Base-by-base conservation (phyloP, 2,888 invertebrate genomes). In the Lysandra coridon region DNA sequence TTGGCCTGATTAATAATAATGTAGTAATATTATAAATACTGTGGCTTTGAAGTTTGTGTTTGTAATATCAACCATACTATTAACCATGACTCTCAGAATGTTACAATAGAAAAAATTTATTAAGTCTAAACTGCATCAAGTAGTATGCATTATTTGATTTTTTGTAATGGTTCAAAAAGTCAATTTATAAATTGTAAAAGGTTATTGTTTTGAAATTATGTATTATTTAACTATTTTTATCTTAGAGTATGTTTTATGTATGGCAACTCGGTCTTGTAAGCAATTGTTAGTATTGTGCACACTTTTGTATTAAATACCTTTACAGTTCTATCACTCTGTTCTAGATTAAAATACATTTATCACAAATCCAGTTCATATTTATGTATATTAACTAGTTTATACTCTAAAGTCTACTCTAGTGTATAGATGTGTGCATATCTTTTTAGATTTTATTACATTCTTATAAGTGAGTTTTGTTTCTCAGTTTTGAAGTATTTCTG, bases 261-360 rank as follows among this genome's bases (percentile, higher is more conserved):
- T 69, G 69, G 1, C 14, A 69, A 69, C 30, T 37, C 1, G 17
- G 30, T 69, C 44, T 74, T 37, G 74, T 74, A 74, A 74, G 79
- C 79, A 79, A 60, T 79, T 79, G 74, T 79, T 79, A 75, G 74
- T 62, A 33, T 78, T 73, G 10, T 60, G 79, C 74, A 79, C 78
- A 79, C 10, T 60, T 79, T 23, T 73, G 23, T 79, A 33, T 74
- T 74, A 40, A 53, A 49, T n/a, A 17, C 49, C 30, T 57, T 30
- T 14, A 23, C 7, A 40, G 12, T 62, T 33, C 23, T 78, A 78
- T 78, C n/a, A 73, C 40, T 57, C 73, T 78, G 73, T 73, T 73
- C 44, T 60, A 37, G 60, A 73, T 62, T 44, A 44, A 60, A 74
- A 57, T 40, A 62, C 44, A 62, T 78, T n/a, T 74, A 53, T 57